A percentile compares a stretch with the other conserved stretches of the same genome.
Conservation (phyloP, 2,113 vertebrate genomes). For the Gymnarchus niloticus region DNA sequence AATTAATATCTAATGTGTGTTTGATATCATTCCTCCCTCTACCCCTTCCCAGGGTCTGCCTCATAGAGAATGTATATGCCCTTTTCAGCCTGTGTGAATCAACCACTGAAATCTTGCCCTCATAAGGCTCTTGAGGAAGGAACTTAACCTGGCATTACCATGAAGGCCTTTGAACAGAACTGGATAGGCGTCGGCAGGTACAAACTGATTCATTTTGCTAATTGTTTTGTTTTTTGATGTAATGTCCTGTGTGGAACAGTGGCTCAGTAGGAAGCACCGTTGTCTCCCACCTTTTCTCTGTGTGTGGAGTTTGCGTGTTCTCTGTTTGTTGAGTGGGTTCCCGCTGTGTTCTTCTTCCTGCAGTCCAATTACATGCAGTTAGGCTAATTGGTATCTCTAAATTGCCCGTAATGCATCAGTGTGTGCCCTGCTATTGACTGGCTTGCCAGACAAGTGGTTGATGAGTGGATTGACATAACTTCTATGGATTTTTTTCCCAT, state of each 20-base stretch:
- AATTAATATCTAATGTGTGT: background rate
- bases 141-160: background rate
- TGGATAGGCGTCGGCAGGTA: background rate
- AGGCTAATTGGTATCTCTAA: too few relatives aligned
- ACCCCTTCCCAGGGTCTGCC: background rate
- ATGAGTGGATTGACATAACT: background rate
- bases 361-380: too few relatives aligned
- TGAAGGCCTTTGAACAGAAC: background rate
- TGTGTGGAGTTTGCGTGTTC: background rate
- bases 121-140: background rate
- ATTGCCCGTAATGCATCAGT: background rate
- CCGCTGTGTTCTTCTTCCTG: background rate
- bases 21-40: background rate
- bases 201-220: background rate
- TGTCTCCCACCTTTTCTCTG: background rate
- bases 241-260: background rate
- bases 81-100: background rate
- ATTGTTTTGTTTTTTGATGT: background rate
- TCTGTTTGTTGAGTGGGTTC: background rate
- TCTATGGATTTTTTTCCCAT: too few relatives aligned
- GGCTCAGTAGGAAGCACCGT: background rate
- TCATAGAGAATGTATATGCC: background rate
- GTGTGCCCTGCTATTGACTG: too few relatives aligned
- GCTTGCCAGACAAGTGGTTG: background rate
- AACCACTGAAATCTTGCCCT: background rate